These are phyloP conservation scores for Eidolon dupreanum DNA, from an alignment of 2,797 vertebrate species.

Conservation along the genomic window DNA sequence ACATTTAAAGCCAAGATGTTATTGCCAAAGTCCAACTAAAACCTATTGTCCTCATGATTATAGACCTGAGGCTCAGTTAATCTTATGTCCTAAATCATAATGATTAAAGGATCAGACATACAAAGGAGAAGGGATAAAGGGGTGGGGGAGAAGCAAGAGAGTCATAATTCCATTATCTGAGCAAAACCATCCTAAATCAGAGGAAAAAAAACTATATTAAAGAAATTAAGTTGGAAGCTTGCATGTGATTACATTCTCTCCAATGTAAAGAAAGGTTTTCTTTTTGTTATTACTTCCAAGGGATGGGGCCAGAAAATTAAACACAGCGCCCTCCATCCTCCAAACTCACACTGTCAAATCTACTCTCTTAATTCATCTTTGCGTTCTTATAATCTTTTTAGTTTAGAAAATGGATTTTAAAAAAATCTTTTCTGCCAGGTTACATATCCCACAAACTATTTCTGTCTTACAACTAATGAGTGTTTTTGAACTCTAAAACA, in stretches of 20 bases:
- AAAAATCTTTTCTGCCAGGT: not conserved
- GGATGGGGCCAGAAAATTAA: not conserved
- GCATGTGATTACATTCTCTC: not conserved
- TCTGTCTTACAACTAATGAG: not conserved
- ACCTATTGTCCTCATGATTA: too few relatives aligned
- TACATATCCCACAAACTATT: not conserved
- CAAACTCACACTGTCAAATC: not conserved
- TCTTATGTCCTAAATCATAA: too few relatives aligned
- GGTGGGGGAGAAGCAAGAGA: too few relatives aligned
- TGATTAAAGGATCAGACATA: too few relatives aligned
- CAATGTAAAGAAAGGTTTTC: not conserved
- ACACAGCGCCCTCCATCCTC: not conserved
- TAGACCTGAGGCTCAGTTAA: too few relatives aligned
- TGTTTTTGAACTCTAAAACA: not conserved
- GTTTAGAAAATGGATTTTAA: not conserved
- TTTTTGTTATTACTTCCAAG: not conserved
- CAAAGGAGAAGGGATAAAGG: too few relatives aligned
- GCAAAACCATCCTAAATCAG: too few relatives aligned
- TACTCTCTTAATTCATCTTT: not conserved
- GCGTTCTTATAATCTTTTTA: not conserved
- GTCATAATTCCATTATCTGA: too few relatives aligned
- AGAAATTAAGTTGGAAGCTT: too few relatives aligned
- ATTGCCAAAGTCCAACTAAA: too few relatives aligned
- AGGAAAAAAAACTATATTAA: too few relatives aligned
- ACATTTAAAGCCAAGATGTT: too few relatives aligned